Evolutionary conservation across 2,888 invertebrate genomes (phyloP).

Genomic region (Amiota communis): DNA sequence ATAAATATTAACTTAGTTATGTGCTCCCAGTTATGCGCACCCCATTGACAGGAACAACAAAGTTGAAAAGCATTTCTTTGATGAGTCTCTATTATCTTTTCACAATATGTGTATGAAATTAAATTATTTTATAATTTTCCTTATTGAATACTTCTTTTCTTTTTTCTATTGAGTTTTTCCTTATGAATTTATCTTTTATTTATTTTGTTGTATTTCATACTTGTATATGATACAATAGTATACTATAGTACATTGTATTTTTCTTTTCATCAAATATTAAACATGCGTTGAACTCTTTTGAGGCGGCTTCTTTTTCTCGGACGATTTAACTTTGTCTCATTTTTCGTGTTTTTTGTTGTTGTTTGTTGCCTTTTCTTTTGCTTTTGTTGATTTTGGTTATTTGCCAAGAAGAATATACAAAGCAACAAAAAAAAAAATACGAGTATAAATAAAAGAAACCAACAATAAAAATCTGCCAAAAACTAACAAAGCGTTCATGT

Average conservation of each 20-base stretch:
- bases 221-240: background rate
- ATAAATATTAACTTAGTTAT: too few species aligned
- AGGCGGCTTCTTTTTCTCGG: conserved; percentile 47
- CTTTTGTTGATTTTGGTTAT: conserved; percentile 48
- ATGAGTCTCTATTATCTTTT: too few species aligned
- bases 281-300: conserved; percentile 18
- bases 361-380: conserved; percentile 24
- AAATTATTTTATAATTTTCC: background rate
- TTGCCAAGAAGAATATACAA: conserved; percentile 55
- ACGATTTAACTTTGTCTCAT: conserved; percentile 48
- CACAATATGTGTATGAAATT: background rate
- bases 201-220: background rate
- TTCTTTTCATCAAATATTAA: conserved; percentile 10
- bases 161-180: background rate
- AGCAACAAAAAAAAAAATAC: conserved; percentile 26
- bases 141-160: background rate
- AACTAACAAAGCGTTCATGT: conserved; percentile 26
- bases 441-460: background rate
- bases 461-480: conserved; percentile 30
- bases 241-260: too few species aligned
- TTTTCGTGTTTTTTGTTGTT: conserved; percentile 23
- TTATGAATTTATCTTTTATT: background rate
- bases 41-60: too few species aligned
- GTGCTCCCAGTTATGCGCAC: too few species aligned
- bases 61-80: too few species aligned